Evolutionary conservation across 2,888 invertebrate genomes (phyloP).

Genomic region (Papilio demoleus): DNA sequence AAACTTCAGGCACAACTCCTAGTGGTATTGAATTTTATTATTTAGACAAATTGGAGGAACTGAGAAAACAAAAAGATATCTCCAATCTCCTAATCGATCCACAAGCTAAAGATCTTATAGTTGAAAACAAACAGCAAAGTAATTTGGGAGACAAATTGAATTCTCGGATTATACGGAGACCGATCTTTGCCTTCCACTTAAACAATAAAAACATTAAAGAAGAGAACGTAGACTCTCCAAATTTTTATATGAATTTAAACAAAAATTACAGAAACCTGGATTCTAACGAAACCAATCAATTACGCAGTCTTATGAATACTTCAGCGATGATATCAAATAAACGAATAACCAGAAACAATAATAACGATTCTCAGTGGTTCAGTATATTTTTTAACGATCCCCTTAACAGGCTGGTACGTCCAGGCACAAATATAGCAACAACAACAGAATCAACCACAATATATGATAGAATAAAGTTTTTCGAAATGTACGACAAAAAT

Average conservation of each 20-base stretch:
- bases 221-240: constrained; percentile 9
- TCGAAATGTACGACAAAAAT: constrained; percentile 69
- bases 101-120: constrained; percentile 1
- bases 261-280: constrained; percentile 12
- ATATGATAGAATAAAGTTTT: constrained; percentile 72
- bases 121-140: neutral
- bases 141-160: constrained; percentile 29
- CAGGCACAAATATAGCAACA: neutral
- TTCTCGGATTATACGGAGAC: constrained; percentile 44
- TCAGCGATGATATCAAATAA: constrained; percentile 36
- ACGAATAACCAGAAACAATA: constrained; percentile 24
- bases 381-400: constrained; percentile 38
- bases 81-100: neutral
- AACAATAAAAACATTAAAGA: constrained; percentile 46
- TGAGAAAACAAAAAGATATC: constrained; percentile 44
- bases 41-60: constrained; percentile 59
- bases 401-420: constrained; percentile 12
- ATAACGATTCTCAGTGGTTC: constrained; percentile 30
- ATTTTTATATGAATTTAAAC: constrained; percentile 23
- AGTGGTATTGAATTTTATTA: constrained; percentile 76
- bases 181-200: constrained; percentile 51
- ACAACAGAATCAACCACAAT: constrained; percentile 40
- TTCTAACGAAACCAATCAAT: constrained; percentile 24
- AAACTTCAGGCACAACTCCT: constrained; percentile 51
- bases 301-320: constrained; percentile 21